These are phyloP conservation scores for Odontesthes bonariensis DNA, from an alignment of 2,113 vertebrate species.

Conservation along the genomic window DNA sequence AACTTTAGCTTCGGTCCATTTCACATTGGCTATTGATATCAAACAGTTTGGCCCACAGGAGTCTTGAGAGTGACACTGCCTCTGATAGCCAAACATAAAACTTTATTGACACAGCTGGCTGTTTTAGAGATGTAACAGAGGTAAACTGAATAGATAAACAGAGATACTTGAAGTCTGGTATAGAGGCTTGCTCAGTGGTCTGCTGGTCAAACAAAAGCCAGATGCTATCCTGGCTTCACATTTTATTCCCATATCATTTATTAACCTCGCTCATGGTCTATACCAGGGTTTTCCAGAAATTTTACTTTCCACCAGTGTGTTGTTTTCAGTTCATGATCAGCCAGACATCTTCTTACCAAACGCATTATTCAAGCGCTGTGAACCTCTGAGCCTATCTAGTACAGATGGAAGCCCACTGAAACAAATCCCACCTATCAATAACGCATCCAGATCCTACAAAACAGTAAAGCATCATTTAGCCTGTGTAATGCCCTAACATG, in stretches of 20 bases:
- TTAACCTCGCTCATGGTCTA: slow-evolving; percentile 43
- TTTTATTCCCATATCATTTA: slow-evolving; percentile 54
- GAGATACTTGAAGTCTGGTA: slow-evolving; percentile 17
- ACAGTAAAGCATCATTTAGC: slow-evolving; percentile 48
- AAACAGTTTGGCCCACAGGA: background rate
- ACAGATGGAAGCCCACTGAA: slow-evolving; percentile 29
- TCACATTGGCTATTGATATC: slow-evolving; percentile 5
- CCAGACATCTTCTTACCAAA: slow-evolving; percentile 24
- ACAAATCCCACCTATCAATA: slow-evolving; percentile 33
- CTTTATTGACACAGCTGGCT: slow-evolving; percentile 67
- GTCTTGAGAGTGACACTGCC: slow-evolving; percentile 27
- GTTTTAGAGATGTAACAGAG: slow-evolving; percentile 55
- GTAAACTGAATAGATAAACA: slow-evolving; percentile 57
- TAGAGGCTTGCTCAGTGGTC: slow-evolving; percentile 22
- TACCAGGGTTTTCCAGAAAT: slow-evolving; percentile 54
- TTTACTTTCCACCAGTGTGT: slow-evolving; percentile 38
- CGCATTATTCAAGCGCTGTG: slow-evolving; percentile 11
- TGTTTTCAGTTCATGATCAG: slow-evolving; percentile 33
- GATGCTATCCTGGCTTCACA: slow-evolving; percentile 53
- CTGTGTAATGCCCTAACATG: slow-evolving; percentile 37
- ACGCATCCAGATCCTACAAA: slow-evolving; percentile 38
- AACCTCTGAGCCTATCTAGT: slow-evolving; percentile 33
- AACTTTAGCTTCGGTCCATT: background rate
- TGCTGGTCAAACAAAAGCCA: slow-evolving; percentile 65
- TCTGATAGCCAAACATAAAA: slow-evolving; percentile 21